Conservation (phyloP, 2,113 vertebrate species). For the Sapajus apella region DNA sequence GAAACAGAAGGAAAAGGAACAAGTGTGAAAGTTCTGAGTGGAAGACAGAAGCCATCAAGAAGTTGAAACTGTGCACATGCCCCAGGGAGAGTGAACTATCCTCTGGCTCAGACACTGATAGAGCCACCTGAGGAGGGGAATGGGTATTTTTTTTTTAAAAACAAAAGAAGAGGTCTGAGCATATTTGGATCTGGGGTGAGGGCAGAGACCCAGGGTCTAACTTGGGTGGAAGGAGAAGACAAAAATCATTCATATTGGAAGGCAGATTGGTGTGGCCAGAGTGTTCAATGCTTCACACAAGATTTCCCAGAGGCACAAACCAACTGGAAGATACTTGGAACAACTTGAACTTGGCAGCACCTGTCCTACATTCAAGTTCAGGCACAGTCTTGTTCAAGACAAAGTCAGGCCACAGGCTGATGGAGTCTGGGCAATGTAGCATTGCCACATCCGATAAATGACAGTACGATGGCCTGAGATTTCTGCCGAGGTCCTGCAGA, state of each 20-base stretch:
- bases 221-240: neutral
- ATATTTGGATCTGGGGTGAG: neutral
- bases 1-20: neutral
- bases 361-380: neutral
- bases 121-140: neutral
- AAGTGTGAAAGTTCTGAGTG: neutral
- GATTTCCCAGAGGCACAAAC: neutral
- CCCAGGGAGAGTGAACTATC: neutral
- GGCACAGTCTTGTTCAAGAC: neutral
- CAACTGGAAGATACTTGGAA: neutral
- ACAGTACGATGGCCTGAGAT: neutral
- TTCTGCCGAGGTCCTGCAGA: neutral
- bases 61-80: neutral
- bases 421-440: rapidly evolving
- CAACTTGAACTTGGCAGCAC: rapidly evolving
- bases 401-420: neutral
- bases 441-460: rapidly evolving
- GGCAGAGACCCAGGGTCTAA: neutral
- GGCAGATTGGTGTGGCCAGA: neutral
- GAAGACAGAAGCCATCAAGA: neutral
- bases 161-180: neutral
- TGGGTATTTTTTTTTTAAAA: neutral
- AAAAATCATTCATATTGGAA: neutral
- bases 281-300: neutral
- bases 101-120: neutral